These are phyloP conservation scores for Galaxea fascicularis DNA, from an alignment of 92 coral and sea anemone species.

Conservation along the genomic window DNA sequence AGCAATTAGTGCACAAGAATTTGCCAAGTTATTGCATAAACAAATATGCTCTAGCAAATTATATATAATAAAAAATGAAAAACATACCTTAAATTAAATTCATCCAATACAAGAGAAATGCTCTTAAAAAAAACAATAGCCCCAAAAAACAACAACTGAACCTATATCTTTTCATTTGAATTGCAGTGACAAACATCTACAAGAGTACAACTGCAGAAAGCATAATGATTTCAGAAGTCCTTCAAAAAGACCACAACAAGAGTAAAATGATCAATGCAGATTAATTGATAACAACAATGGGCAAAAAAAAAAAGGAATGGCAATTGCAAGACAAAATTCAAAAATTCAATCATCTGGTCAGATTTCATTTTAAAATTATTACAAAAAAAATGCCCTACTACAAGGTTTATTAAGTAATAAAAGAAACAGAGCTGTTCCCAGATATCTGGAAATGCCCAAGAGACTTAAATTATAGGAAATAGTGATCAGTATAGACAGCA, in stretches of 20 bases:
- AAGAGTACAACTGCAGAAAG: background rate
- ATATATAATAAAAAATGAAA: too few species aligned
- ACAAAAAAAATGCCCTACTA: too few species aligned
- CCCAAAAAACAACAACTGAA: background rate
- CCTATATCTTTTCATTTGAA: background rate
- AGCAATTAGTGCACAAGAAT: too few species aligned
- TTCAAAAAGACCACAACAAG: background rate
- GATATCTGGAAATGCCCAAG: too few species aligned
- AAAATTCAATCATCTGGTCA: background rate
- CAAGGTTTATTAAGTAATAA: too few species aligned
- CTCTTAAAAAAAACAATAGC: background rate
- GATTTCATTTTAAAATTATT: too few species aligned
- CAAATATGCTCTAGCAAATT: background rate
- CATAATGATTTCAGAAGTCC: background rate
- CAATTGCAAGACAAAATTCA: too few species aligned
- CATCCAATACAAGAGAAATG: background rate
- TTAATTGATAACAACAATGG: background rate
- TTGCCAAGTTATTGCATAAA: too few species aligned
- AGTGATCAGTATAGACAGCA: too few species aligned
- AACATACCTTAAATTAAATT: background rate
- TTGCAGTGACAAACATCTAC: background rate
- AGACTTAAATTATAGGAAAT: too few species aligned
- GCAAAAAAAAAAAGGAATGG: too few species aligned
- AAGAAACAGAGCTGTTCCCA: too few species aligned
- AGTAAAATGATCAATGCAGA: background rate